Percentiles rank a stretch among this genome's conserved stretches.
phyloP scores from a whole-genome alignment of 2,797 vertebrate genomes.

The Echeneis naucrates region DNA sequence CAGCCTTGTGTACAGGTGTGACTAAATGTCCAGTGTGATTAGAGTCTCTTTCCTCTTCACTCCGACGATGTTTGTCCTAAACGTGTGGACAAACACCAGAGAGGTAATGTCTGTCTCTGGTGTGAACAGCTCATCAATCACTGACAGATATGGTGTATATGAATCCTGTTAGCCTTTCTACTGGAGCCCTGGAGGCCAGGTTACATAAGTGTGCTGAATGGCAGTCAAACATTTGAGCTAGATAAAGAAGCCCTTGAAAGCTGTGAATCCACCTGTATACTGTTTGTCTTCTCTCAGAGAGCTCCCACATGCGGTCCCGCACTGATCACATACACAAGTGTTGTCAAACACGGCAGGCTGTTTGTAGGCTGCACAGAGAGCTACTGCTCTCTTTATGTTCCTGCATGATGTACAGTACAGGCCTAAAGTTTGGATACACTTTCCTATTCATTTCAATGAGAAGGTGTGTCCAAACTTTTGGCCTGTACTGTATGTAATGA shows the following conservation, averaged over 20 bases:
- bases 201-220: slow-evolving; percentile 78
- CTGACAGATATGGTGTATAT: slow-evolving; percentile 51
- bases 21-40: neutral
- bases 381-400: slow-evolving; percentile 11
- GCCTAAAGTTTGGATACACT: too few relatives aligned
- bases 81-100: slow-evolving; percentile 35
- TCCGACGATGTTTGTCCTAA: slow-evolving; percentile 13
- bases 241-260: slow-evolving; percentile 84
- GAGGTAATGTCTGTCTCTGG: slow-evolving; percentile 19
- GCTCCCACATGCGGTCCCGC: slow-evolving; percentile 74
- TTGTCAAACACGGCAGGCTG: slow-evolving; percentile 57
- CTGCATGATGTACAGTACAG: too few relatives aligned
- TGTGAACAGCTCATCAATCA: slow-evolving; percentile 59
- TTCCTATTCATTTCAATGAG: too few relatives aligned
- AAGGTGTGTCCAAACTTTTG: too few relatives aligned
- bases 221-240: slow-evolving; percentile 82
- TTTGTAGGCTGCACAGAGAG: slow-evolving; percentile 26
- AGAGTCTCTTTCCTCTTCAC: slow-evolving; percentile 5
- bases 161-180: slow-evolving; percentile 46
- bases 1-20: neutral
- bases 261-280: slow-evolving; percentile 84
- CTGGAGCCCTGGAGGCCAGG: slow-evolving; percentile 68
- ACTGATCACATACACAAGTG: slow-evolving; percentile 54
- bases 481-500: neutral
- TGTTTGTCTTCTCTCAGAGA: slow-evolving; percentile 82